Percentiles rank a stretch among this genome's conserved stretches.
Conservation (phyloP, 2,113 vertebrate genomes). For the Orycteropus afer region DNA sequence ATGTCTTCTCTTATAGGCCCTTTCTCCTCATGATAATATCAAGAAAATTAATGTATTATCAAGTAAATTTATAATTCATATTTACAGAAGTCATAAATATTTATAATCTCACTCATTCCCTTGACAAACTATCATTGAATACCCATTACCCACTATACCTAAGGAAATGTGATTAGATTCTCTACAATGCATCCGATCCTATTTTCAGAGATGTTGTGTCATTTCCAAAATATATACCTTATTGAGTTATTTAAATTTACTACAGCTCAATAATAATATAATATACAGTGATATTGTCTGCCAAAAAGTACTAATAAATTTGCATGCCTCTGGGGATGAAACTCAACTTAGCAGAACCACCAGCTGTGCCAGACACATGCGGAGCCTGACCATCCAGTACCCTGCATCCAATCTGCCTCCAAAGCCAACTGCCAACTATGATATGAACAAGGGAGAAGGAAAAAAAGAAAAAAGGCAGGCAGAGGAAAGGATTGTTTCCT, state of each 20-base stretch:
- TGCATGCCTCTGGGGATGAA: background rate
- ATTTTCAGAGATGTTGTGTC: background rate
- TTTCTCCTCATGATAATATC: background rate
- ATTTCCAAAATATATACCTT: constrained; percentile 25
- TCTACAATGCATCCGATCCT: background rate
- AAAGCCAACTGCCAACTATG: background rate
- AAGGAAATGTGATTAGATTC: background rate
- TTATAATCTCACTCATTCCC: background rate
- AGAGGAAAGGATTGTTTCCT: background rate
- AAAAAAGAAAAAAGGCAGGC: background rate
- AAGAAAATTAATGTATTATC: background rate
- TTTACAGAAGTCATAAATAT: background rate
- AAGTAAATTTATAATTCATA: background rate
- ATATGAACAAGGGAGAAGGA: background rate
- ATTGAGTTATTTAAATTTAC: constrained; percentile 5
- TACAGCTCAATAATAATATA: background rate
- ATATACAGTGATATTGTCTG: background rate
- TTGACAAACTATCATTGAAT: background rate
- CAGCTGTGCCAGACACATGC: background rate
- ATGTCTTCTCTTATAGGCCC: background rate
- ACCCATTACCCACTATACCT: background rate
- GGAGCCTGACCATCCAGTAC: background rate
- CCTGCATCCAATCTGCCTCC: background rate
- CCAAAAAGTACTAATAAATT: constrained; percentile 13
- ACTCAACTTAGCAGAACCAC: background rate